These are phyloP conservation scores for Corythornis vintsioides DNA, from an alignment of 2,113 vertebrate genomes.

Conservation along the genomic window DNA sequence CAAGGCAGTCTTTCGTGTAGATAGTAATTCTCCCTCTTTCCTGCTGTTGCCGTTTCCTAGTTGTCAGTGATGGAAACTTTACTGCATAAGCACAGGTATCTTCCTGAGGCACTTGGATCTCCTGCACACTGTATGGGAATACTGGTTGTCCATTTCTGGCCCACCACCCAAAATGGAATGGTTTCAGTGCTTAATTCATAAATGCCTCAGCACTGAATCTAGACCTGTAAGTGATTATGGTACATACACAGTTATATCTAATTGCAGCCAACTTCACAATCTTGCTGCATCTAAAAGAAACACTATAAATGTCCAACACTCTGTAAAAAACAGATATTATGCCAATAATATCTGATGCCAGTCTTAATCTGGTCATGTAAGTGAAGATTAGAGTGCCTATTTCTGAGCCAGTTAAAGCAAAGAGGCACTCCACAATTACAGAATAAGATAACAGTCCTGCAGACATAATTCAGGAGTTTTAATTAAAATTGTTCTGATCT, in stretches of 20 bases:
- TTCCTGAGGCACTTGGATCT: background rate
- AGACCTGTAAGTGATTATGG: background rate
- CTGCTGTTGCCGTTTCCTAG: background rate
- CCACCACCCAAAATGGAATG: background rate
- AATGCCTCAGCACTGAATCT: background rate
- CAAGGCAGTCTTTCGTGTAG: background rate
- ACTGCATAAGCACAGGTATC: background rate
- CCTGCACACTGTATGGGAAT: background rate
- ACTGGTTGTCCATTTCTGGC: background rate
- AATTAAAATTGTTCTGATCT: background rate
- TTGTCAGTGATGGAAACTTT: background rate
- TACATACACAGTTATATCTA: background rate
- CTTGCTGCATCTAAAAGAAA: slow-evolving; percentile 15
- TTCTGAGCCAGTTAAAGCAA: slow-evolving; percentile 15
- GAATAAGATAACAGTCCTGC: background rate
- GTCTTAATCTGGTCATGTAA: background rate
- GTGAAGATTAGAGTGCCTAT: background rate
- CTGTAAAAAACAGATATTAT: background rate
- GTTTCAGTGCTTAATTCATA: background rate
- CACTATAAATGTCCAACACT: background rate
- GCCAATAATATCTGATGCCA: background rate
- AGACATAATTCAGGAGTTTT: background rate
- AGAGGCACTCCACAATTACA: background rate
- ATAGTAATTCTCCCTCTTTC: accelerated
- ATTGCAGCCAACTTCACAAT: background rate